Evolutionary conservation across 2,797 vertebrate genomes (phyloP).

Genomic region (Ceyx erithaca): DNA sequence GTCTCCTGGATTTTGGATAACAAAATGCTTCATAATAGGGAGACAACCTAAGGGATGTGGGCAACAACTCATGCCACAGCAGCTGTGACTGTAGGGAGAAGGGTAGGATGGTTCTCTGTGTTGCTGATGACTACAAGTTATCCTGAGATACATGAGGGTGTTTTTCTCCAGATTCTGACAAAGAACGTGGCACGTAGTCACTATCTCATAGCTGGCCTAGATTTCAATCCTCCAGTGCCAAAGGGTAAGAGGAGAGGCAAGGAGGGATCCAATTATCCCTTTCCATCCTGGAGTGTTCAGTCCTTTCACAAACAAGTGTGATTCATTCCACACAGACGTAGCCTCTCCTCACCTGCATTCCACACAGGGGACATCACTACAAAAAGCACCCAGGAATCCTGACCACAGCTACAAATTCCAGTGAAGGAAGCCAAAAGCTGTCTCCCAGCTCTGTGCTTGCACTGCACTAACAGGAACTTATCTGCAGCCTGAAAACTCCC

Average conservation of each 20-base stretch:
- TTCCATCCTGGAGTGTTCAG: not conserved
- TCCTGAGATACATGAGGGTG: not conserved
- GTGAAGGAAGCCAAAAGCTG: rapidly evolving
- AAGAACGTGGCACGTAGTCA: rapidly evolving
- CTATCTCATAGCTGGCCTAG: not conserved
- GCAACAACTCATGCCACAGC: not conserved
- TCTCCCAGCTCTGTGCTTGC: not conserved
- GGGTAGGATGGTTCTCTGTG: rapidly evolving
- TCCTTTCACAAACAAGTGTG: not conserved
- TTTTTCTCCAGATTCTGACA: not conserved
- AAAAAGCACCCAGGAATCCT: not conserved
- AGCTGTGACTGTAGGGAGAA: not conserved
- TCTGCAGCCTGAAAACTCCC: not conserved
- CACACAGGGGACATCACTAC: rapidly evolving
- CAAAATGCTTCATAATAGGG: not conserved
- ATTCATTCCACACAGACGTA: not conserved
- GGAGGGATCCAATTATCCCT: not conserved
- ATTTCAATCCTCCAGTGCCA: not conserved
- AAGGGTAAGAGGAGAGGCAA: not conserved
- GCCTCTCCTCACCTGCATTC: not conserved
- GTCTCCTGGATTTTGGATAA: not conserved
- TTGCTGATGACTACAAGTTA: rapidly evolving
- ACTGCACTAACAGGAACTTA: not conserved
- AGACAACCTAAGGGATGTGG: not conserved
- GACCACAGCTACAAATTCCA: not conserved